Evolutionary conservation across 2,113 vertebrate species (phyloP), one percentile per base, ranked within the genome.

Genomic region (Canis aureus): DNA sequence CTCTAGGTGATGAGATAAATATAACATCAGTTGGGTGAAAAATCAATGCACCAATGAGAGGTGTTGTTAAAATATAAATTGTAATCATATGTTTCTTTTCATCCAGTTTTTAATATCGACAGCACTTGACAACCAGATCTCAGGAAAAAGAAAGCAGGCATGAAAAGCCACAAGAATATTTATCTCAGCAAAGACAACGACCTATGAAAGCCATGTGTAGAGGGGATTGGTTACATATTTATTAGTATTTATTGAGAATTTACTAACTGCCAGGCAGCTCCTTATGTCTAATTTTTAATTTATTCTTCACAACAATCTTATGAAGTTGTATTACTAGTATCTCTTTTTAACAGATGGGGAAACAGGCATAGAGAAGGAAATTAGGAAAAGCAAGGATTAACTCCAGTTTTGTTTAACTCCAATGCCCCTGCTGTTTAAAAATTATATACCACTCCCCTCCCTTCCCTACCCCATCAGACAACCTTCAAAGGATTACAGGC

Each of bases 231-330:
- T 64, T 23, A 85, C 19, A 49, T 71, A 60, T 57, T 67, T 13
- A 55, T 55, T 59, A 67, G 35, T 67, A 83, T 38, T 90, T 94
- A 64, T 59, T 89, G 35, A 66, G 85, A 89, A 71, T 5, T 38
- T 89, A 90, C 17, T 94, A 92, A 89, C 16, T 73, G 25, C 15
- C 57, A 79, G 38, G 25, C 17, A 79, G 11, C 29, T 84, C 13
- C 95, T 94, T 35, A 53, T 22, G 35, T 64, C 12, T 43, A 71
- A n/a, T 84, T 97, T 89, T 7, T 95, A 80, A 78, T 35, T 81
- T 74, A 64, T 66, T 84, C 27, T 92, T 85, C n/a, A 67, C 4
- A 79, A 85, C 16, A 55, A n/a, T 84, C 51, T 90, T 91, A 55
- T 6, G 23, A 95, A 79, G 11, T 81, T 86, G 5, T 78, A 66